A percentile compares a stretch with the other conserved stretches of the same genome.
phyloP scores from a whole-genome alignment of 2,797 vertebrate species.

The Helostoma temminkii region DNA sequence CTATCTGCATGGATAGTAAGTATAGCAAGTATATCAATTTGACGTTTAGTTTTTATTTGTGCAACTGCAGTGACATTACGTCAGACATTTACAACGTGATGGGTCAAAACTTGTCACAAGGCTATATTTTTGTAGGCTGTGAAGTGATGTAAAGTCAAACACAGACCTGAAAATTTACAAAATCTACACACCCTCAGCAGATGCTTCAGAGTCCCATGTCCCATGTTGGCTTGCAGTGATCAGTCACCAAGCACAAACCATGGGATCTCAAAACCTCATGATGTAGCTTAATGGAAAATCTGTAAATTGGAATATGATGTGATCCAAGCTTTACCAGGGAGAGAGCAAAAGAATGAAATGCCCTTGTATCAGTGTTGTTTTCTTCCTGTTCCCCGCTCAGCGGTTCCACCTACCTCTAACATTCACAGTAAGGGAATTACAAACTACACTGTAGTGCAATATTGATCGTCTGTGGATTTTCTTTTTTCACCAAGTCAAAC shows the following conservation, averaged over 20 bases:
- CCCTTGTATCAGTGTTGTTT: conserved; percentile 27
- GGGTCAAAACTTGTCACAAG: conserved; percentile 8
- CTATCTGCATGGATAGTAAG: conserved; percentile 13
- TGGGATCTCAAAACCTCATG: conserved; percentile 12
- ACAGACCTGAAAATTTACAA: conserved; percentile 15
- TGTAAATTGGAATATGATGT: conserved; percentile 51
- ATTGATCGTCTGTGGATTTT: conserved; percentile 51
- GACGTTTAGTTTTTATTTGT: conserved; percentile 4
- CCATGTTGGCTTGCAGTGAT: conserved; percentile 28
- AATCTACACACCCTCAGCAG: conserved; percentile 5
- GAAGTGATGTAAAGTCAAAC: conserved; percentile 15
- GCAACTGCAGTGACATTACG: neutral
- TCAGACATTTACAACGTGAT: neutral
- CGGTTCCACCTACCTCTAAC: conserved; percentile 23
- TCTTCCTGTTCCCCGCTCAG: conserved; percentile 7
- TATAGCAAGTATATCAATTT: too few species aligned
- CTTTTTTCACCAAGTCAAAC: conserved; percentile 41
- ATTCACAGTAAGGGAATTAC: conserved; percentile 38
- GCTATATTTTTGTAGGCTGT: neutral
- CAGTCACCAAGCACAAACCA: conserved; percentile 18
- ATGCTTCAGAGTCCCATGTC: conserved; percentile 24
- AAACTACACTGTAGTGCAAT: conserved; percentile 46
- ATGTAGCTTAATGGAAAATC: conserved; percentile 46
- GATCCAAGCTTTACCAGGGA: conserved; percentile 42
- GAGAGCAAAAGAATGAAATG: conserved; percentile 31